Evolutionary conservation across 2,797 vertebrate genomes (phyloP), one percentile per base, ranked within the genome.

Genomic region (Sparidentex hasta): DNA sequence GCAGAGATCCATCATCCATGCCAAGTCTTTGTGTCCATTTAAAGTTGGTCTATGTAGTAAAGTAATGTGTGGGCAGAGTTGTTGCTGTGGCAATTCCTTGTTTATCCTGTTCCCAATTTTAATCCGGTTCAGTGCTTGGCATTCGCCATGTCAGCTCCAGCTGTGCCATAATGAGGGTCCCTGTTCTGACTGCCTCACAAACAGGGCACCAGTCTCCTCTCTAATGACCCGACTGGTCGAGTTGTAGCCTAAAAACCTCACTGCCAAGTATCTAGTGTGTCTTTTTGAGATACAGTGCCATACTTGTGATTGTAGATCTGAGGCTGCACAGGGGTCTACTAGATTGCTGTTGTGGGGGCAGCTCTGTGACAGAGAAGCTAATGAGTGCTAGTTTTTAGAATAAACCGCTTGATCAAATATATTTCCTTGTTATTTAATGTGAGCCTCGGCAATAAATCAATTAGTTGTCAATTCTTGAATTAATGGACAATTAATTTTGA

Each of bases 81-180:
- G 81, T 84, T 85, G 64, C 81, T 44, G 71, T 82, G 52, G 77
- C 71, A 55, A 67, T 66, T 70, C 52, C 75, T 76, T 77, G 77
- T 89, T 90, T 75, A 81, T 87, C 58, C 71, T 72, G 68, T 85
- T 88, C 67, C 82, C 73, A 62, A 43, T 85, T 85, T 84, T 33
- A 59, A 68, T 81, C n/a, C 47, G 76, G 80, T 87, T 88, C 81
- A 88, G 74, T 11, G 71, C 69, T 65, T 74, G 87, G 83, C 73
- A 71, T 85, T 81, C 25, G 48, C 75, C 74, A 8, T 67, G 74
- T 83, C 82, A 54, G 78, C 84, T 84, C 89, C 88, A 84, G 84
- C 92, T 87, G 91, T 74, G 92, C 63, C 54, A 47, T 89, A 92
- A 92, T 81, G 82, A 90, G 90, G 71, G 56, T 51, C 76, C n/a